Base-by-base conservation (phyloP, 2,888 invertebrate genomes). In the Diaprepes abbreviatus region DNA sequence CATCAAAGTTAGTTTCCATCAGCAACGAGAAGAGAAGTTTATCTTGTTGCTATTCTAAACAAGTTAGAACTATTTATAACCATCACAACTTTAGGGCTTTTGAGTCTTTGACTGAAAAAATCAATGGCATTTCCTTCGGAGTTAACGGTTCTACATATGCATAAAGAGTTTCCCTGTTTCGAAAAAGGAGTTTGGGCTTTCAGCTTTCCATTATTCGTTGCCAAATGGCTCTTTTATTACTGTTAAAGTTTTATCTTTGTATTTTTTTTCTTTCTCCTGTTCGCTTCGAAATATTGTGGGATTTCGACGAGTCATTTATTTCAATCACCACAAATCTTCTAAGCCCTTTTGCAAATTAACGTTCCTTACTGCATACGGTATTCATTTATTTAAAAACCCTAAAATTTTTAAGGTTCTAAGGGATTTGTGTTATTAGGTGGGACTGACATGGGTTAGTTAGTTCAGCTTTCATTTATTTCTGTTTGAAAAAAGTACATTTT, bases 261-360 rank as follows among this genome's bases (percentile, higher is more conserved):
- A 24, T 38, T 57, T 57, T 55, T 43, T 50, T 45, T 3, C 14
- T 7, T 16, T 43, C 43, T 31, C 43, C 28, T 43, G 28, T 48
- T 60, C 19, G 10, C 35, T 60, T 10, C 45, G 45, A 60, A 58
- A 60, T 60, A 60, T 60, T 60, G 59, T 60, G 48, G 45, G 43
- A 31, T 60, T 60, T 48, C 59, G 59, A 60, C 43, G 45, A 48
- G 59, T 60, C 59, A 45, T 60, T 60, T 60, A 60, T 60, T 60
- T 60, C 48, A 60, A 60, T 60, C 45, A 48, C 45, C 59, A 45
- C 43, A 65, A 66, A 66, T 66, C 66, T 58, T 66, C 57, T 66
- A 36, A 66, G 66, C 58, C 66, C 40, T 58, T 58, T 66, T 66
- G 58, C 58, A 66, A 66, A 66, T 66, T 66, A 58, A 35, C 58